Conservation (phyloP, 2,113 vertebrate species). For the Toxotes chatareus region DNA sequence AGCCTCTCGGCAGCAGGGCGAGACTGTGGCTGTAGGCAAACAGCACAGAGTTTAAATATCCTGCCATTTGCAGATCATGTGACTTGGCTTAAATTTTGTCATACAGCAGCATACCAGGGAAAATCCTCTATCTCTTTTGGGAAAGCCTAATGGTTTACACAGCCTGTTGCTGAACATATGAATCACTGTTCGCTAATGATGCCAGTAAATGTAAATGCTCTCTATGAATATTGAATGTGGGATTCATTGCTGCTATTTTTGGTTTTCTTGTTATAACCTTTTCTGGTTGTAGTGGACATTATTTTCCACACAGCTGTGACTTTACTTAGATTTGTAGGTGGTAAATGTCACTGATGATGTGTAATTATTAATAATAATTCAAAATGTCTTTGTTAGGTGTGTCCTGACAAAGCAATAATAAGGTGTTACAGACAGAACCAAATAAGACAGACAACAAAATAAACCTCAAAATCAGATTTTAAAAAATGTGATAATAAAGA, state of each 20-base stretch:
- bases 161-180: background rate
- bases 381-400: background rate
- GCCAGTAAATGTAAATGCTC: conserved; percentile 10
- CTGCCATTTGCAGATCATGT: conserved; percentile 53
- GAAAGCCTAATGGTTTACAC: conserved; percentile 13
- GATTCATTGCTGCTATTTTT: conserved; percentile 21
- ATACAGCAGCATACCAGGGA: conserved; percentile 32
- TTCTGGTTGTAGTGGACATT: background rate
- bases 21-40: conserved; percentile 7
- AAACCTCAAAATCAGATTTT: background rate
- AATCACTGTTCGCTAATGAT: background rate
- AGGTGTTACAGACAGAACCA: background rate
- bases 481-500: too few species aligned
- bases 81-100: conserved; percentile 36
- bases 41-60: conserved; percentile 29
- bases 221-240: conserved; percentile 24
- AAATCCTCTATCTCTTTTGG: conserved; percentile 30
- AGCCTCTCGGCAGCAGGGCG: conserved; percentile 13
- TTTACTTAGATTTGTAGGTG: background rate
- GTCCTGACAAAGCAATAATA: background rate
- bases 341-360: background rate
- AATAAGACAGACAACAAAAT: background rate
- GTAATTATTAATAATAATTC: background rate
- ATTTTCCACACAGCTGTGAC: background rate
- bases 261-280: background rate